Conservation (phyloP, 2,113 vertebrate genomes). For the Aptenodytes patagonicus region DNA sequence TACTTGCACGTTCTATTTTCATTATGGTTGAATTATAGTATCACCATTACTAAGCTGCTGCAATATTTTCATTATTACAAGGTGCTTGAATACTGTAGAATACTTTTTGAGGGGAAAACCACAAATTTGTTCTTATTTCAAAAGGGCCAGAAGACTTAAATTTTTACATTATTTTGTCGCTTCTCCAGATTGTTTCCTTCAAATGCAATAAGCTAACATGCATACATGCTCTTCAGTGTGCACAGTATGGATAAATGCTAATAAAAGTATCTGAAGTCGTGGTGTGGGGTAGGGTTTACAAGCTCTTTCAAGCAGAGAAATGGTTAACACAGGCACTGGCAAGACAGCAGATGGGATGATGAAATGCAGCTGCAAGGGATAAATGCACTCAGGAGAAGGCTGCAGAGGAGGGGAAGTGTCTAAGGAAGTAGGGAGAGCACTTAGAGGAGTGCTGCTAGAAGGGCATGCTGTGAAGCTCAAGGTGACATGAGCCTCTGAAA, state of each 20-base stretch:
- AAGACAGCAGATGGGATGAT: conserved; percentile 52
- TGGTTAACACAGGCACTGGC: not conserved
- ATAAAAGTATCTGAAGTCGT: not conserved
- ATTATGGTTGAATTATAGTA: not conserved
- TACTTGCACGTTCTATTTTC: not conserved
- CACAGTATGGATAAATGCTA: not conserved
- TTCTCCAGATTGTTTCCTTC: not conserved
- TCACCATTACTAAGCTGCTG: not conserved
- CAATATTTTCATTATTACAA: not conserved
- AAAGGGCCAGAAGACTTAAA: not conserved
- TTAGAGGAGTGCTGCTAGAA: not conserved
- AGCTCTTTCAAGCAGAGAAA: not conserved
- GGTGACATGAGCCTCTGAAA: not conserved
- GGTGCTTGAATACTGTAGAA: not conserved
- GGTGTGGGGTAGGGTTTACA: not conserved
- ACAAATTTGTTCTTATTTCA: not conserved
- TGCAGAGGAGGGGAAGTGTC: not conserved
- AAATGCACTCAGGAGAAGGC: conserved; percentile 22
- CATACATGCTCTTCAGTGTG: not conserved
- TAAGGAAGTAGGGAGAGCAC: conserved; percentile 2
- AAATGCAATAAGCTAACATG: not conserved
- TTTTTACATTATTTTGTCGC: not conserved
- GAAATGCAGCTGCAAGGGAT: conserved; percentile 57
- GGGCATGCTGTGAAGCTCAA: conserved; percentile 14
- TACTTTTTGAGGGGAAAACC: not conserved